phyloP scores from a whole-genome alignment of 2,797 vertebrate genomes.

The Sibirionetta formosa region DNA sequence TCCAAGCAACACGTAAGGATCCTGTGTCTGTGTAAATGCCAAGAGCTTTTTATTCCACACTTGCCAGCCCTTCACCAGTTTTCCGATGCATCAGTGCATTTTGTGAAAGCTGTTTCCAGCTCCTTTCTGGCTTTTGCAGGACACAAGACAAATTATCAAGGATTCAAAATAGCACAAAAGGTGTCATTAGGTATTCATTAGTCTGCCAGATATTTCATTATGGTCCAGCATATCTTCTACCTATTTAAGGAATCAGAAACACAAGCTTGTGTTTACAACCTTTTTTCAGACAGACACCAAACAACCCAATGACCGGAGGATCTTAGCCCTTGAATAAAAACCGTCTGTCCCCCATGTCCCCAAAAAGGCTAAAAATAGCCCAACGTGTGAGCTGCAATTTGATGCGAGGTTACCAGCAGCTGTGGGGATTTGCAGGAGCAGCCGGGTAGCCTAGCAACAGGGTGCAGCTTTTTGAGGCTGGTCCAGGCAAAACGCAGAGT shows the following conservation, averaged over 20 bases:
- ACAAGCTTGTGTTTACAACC: neutral
- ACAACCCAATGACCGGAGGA: neutral
- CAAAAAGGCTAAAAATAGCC: constrained; percentile 68
- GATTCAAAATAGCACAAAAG: constrained; percentile 47
- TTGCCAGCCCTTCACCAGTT: constrained; percentile 1
- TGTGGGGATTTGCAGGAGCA: constrained; percentile 61
- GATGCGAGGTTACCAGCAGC: constrained; percentile 62
- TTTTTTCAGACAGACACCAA: neutral
- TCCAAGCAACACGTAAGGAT: neutral
- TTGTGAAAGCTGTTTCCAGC: neutral
- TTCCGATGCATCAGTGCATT: constrained; percentile 22
- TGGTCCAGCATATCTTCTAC: neutral
- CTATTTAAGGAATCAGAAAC: constrained; percentile 9
- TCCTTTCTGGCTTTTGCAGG: neutral
- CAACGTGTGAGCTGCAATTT: constrained; percentile 63
- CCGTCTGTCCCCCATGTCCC: neutral
- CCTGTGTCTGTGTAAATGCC: neutral
- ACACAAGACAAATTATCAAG: constrained; percentile 6
- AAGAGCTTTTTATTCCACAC: neutral
- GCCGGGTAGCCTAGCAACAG: constrained; percentile 83
- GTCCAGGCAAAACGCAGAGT: constrained; percentile 57
- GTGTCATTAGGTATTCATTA: constrained; percentile 40
- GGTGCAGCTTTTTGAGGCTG: constrained; percentile 64
- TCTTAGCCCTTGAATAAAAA: neutral
- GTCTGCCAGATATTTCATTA: constrained; percentile 8